A percentile compares a stretch with the other conserved stretches of the same genome.
These are phyloP conservation scores for Phalanger gymnotis DNA, from an alignment of 2,797 vertebrate species.

Conservation along the genomic window DNA sequence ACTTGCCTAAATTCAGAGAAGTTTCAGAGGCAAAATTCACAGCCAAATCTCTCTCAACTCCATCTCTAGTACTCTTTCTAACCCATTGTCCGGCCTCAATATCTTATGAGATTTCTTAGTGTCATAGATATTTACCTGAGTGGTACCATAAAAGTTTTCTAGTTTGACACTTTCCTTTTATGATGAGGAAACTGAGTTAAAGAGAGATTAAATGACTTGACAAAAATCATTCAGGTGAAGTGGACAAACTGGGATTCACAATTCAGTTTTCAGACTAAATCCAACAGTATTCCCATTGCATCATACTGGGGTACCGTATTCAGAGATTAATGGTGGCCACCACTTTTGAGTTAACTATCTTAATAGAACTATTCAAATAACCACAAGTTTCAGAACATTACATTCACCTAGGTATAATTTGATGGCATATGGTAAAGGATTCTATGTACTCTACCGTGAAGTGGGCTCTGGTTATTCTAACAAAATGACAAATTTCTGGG, in stretches of 20 bases:
- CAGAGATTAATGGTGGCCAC: neutral
- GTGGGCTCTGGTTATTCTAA: neutral
- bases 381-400: neutral
- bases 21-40: neutral
- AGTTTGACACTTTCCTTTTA: neutral
- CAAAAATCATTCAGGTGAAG: neutral
- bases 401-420: constrained; percentile 11
- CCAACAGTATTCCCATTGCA: neutral
- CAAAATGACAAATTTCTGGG: neutral
- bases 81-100: neutral
- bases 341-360: neutral
- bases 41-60: neutral
- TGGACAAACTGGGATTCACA: neutral
- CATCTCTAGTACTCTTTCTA: neutral
- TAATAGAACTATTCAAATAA: neutral
- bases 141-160: neutral
- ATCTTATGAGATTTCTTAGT: neutral
- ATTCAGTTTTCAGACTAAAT: neutral
- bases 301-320: neutral
- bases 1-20: neutral
- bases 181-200: neutral
- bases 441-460: neutral
- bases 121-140: neutral
- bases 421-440: neutral
- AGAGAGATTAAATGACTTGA: neutral